A percentile compares a stretch with the other conserved stretches of the same genome.
phyloP scores from a whole-genome alignment of 1,140 invertebrate species.

The Drosophila ambigua region DNA sequence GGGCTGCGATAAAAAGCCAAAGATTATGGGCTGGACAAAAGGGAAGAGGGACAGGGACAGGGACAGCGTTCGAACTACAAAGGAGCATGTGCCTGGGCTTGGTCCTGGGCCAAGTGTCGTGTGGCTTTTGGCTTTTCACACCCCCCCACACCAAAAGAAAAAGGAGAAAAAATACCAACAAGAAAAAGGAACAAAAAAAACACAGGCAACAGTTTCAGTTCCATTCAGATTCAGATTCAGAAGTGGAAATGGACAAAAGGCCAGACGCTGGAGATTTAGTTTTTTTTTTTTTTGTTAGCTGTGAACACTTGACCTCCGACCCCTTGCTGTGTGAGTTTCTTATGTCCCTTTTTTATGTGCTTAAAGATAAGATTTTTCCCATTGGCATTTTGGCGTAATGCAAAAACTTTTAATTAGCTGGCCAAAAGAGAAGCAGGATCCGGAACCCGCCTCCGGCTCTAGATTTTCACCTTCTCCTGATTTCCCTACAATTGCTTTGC shows the following conservation, averaged over 20 bases:
- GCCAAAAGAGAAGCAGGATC: neutral
- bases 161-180: neutral
- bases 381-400: slow-evolving; percentile 45
- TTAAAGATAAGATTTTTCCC: slow-evolving; percentile 58
- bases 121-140: slow-evolving; percentile 72
- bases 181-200: neutral
- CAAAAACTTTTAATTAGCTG: slow-evolving; percentile 73
- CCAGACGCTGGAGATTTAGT: slow-evolving; percentile 53
- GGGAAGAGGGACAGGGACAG: slow-evolving; percentile 27
- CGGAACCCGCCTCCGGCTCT: neutral
- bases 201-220: slow-evolving; percentile 41
- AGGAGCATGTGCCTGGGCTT: slow-evolving; percentile 5
- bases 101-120: slow-evolving; percentile 52
- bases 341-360: slow-evolving; percentile 52
- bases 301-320: slow-evolving; percentile 43
- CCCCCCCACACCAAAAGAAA: slow-evolving; percentile 27
- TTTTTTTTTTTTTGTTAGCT: slow-evolving; percentile 24
- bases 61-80: slow-evolving; percentile 40
- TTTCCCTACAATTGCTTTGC: slow-evolving; percentile 44
- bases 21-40: slow-evolving; percentile 73
- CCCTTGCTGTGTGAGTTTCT: slow-evolving; percentile 36
- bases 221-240: slow-evolving; percentile 54
- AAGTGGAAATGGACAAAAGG: slow-evolving; percentile 54
- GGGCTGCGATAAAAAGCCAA: slow-evolving; percentile 80
- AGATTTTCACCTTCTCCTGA: slow-evolving; percentile 22